phyloP scores from a whole-genome alignment of 2,888 invertebrate genomes.

The Axea sp. region DNA sequence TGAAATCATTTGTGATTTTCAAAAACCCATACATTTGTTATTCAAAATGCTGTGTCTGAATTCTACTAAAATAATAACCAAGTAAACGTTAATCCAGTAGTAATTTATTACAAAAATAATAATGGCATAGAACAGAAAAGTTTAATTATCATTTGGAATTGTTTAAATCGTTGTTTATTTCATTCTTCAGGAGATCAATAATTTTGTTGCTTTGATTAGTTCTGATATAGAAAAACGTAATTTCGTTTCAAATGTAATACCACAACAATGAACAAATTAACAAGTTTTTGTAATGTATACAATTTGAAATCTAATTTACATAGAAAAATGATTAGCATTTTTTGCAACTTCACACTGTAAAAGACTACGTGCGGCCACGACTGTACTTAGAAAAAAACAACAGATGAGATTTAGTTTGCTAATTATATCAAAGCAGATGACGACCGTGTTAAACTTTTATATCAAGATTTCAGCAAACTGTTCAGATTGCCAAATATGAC shows the following conservation, averaged over 20 bases:
- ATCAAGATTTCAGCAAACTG: no score
- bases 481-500: conserved; percentile 1
- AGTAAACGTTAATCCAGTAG: conserved; percentile 43
- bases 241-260: no score
- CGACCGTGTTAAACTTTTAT: conserved; percentile 26
- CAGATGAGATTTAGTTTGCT: conserved; percentile 30
- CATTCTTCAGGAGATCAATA: no score
- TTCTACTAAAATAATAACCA: conserved; percentile 61
- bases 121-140: conserved; percentile 14
- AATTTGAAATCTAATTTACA: conserved; percentile 13
- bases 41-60: conserved; percentile 32
- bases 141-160: conserved; percentile 62
- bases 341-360: conserved; percentile 31
- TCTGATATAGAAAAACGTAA: no score
- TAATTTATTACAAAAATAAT: conserved; percentile 44
- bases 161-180: conserved; percentile 55
- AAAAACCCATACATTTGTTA: no score
- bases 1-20: conserved; percentile 42
- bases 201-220: no score
- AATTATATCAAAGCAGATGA: conserved; percentile 15
- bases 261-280: conserved; percentile 28
- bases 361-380: conserved; percentile 14
- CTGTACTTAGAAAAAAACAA: no score
- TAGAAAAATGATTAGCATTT: conserved; percentile 32
- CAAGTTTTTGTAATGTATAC: conserved; percentile 12